Evolutionary conservation across 2,797 vertebrate species (phyloP).

Genomic region (Danio choprae): DNA sequence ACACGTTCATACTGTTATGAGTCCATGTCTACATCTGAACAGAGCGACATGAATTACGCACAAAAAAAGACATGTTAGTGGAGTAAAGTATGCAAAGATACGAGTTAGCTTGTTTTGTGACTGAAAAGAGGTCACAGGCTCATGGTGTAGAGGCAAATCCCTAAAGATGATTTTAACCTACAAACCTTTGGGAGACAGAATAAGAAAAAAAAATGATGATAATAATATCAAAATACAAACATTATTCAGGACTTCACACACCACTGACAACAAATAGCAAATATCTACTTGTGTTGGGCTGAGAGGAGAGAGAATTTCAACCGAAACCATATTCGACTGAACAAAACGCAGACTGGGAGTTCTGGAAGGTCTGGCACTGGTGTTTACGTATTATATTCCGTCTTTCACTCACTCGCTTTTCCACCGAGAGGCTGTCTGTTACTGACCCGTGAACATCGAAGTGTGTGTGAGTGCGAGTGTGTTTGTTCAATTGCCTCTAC

Average conservation of each 20-base stretch:
- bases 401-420: conserved; percentile 29
- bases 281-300: conserved; percentile 32
- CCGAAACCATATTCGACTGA: conserved; percentile 19
- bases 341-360: conserved; percentile 27
- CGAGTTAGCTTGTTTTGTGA: conserved; percentile 22
- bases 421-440: conserved; percentile 36
- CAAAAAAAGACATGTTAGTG: conserved; percentile 37
- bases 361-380: conserved; percentile 6
- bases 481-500: conserved; percentile 31
- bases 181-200: conserved; percentile 36
- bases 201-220: conserved; percentile 10
- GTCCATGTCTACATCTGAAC: conserved; percentile 39
- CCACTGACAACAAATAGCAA: conserved; percentile 37
- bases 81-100: conserved; percentile 46
- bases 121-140: conserved; percentile 45
- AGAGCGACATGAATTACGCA: conserved; percentile 23
- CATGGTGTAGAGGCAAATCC: conserved; percentile 45
- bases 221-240: conserved; percentile 30
- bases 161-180: conserved; percentile 24
- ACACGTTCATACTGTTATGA: conserved; percentile 13
- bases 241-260: conserved; percentile 43
- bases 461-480: conserved; percentile 19
- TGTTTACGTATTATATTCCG: conserved; percentile 33
- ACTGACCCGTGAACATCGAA: conserved; percentile 39
- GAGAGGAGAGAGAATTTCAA: conserved; percentile 37